Evolutionary conservation across 2,113 vertebrate genomes (phyloP), one percentile per base, ranked within the genome.

Genomic region (Ceuthmochares aereus): DNA sequence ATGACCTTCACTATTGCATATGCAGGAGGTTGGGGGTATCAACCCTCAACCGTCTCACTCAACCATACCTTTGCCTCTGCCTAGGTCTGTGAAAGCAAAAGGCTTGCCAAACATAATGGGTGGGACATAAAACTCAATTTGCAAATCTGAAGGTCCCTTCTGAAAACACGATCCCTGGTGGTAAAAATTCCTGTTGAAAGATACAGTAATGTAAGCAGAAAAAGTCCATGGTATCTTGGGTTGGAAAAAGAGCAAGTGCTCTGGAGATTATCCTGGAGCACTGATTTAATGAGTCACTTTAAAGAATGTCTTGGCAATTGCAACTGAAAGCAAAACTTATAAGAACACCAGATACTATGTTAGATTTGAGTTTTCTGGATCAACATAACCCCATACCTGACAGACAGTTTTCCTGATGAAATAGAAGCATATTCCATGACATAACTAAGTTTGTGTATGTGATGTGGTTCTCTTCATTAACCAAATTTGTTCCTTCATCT

Each of bases 381-480:
- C 10, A 26, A 17, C 37, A 49, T 37, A 68, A 58, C 27, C 25
- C 26, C 27, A 6, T 62, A 63, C 37, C 49, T 73, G 42, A 84
- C 37, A 74, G 63, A 19, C 34, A 80, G 27, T 59, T 86, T 91
- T 84, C 47, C n/a, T 84, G 27, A 40, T 32, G 15, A 90, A 85
- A 52, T 36, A 66, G 42, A 66, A 94, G 42, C 72, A 47, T 66
- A 77, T 84, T 85, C 29, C 37, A 15, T 36, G 34, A 36, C 60
- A n/a, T n/a, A n/a, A n/a, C 49, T 72, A 42, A 19, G 22, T 86
- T 90, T 90, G 90, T 80, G 60, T 84, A 77, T 78, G 76, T 91
- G 90, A 74, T 77, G 12, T 54, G 60, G 89, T 88, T 45, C 26
- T 87, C 72, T 93, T 85, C 81, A 76, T 94, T 91, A 90, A 69